These are phyloP conservation scores for Ceraclea dissimilis DNA, from an alignment of 2,888 invertebrate genomes.

Conservation along the genomic window DNA sequence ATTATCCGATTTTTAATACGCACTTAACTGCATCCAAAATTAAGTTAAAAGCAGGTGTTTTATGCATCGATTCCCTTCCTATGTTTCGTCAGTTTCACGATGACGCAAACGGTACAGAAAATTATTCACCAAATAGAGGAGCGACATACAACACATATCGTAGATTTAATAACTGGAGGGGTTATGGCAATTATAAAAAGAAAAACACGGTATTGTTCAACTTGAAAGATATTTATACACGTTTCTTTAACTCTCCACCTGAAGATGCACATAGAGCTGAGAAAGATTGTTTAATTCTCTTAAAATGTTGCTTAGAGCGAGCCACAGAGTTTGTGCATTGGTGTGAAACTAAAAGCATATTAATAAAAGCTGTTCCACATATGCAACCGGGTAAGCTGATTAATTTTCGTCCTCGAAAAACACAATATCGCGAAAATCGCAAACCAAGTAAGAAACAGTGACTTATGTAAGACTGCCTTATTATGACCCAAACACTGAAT, in stretches of 20 bases:
- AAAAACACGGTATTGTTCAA: too few species aligned
- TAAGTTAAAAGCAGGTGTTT: constrained; percentile 43
- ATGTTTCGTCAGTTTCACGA: constrained; percentile 39
- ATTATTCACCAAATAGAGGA: constrained; percentile 27
- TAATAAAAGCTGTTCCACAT: constrained; percentile 29
- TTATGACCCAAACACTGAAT: too few species aligned
- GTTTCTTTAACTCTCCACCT: constrained; percentile 43
- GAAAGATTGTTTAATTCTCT: constrained; percentile 56
- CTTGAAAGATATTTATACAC: constrained; percentile 47
- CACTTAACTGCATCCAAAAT: constrained; percentile 49
- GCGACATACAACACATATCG: background rate
- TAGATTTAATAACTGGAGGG: constrained; percentile 23
- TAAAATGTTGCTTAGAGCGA: constrained; percentile 51
- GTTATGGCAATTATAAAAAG: too few species aligned
- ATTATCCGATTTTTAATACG: constrained; percentile 66
- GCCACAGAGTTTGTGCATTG: constrained; percentile 53
- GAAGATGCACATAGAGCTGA: constrained; percentile 57
- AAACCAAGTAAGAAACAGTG: too few species aligned
- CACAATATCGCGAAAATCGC: too few species aligned
- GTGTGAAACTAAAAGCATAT: constrained; percentile 35
- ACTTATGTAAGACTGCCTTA: too few species aligned
- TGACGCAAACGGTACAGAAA: background rate
- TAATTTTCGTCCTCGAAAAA: too few species aligned
- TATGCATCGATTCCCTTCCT: constrained; percentile 61
- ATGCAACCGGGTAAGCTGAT: constrained; percentile 17